A percentile compares a stretch with the other conserved stretches of the same genome.
Conservation (phyloP, 2,888 invertebrate genomes). For the Lasioglossum malachurum region DNA sequence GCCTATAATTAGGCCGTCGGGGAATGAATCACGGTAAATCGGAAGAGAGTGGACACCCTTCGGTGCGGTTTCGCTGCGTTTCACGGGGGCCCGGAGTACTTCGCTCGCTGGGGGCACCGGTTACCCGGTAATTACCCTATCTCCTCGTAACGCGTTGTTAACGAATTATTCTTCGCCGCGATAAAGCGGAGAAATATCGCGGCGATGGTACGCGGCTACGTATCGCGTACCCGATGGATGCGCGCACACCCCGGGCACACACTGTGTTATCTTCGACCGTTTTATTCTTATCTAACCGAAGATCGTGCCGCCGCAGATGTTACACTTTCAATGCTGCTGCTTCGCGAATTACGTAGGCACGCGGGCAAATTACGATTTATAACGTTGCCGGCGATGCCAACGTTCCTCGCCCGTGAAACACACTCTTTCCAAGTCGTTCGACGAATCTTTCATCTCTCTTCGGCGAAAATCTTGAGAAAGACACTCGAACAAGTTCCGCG, state of each 20-base stretch:
- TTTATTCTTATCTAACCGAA: conserved; percentile 48
- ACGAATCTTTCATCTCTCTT: neutral
- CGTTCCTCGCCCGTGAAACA: conserved; percentile 2
- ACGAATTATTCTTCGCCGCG: conserved; percentile 79
- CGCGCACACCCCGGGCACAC: conserved; percentile 17
- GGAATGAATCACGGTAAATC: conserved; percentile 78
- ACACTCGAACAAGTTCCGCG: no score
- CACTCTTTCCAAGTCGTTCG: neutral
- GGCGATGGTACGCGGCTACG: conserved; percentile 37
- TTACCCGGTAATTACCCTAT: conserved; percentile 79
- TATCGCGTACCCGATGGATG: conserved; percentile 31
- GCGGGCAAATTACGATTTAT: conserved; percentile 56
- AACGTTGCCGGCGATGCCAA: conserved; percentile 16
- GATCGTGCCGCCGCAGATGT: conserved; percentile 57
- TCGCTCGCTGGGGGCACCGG: conserved; percentile 37
- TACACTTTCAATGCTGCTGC: conserved; percentile 57
- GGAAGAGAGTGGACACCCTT: conserved; percentile 51
- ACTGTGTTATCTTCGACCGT: conserved; percentile 59
- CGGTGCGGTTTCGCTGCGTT: conserved; percentile 35
- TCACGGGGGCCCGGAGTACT: neutral
- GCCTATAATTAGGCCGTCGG: conserved; percentile 78
- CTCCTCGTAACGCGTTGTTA: conserved; percentile 77
- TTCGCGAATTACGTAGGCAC: conserved; percentile 49
- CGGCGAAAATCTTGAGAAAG: neutral
- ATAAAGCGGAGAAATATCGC: conserved; percentile 75